Conservation (phyloP, 2,888 invertebrate genomes). For the Hylaea fasciaria region DNA sequence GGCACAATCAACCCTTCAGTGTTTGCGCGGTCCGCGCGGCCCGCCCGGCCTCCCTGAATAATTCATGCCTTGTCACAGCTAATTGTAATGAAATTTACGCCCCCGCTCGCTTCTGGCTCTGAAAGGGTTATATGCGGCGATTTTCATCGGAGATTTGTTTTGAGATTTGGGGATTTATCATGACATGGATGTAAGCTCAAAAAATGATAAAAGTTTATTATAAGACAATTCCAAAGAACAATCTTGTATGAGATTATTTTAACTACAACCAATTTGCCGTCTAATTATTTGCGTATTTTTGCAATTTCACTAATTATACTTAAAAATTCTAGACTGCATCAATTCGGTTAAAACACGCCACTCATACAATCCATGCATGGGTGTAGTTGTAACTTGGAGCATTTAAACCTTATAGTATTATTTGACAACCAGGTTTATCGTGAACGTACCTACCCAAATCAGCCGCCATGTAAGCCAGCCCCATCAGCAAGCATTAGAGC, state of each 20-base stretch:
- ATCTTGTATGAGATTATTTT: too few relatives aligned
- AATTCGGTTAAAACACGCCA: too few relatives aligned
- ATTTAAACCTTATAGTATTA: too few relatives aligned
- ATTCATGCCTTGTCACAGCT: constrained; percentile 78
- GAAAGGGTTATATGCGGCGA: constrained; percentile 36
- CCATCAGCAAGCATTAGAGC: constrained; percentile 60
- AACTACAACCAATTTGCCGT: too few relatives aligned
- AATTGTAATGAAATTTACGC: constrained; percentile 84
- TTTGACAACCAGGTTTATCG: too few relatives aligned
- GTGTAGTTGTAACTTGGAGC: too few relatives aligned
- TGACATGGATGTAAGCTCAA: background rate
- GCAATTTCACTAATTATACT: too few relatives aligned
- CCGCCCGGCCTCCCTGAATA: constrained; percentile 64
- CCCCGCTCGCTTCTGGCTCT: constrained; percentile 46
- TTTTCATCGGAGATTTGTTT: constrained; percentile 1
- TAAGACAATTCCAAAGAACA: too few relatives aligned
- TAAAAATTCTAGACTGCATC: too few relatives aligned
- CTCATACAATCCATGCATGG: too few relatives aligned
- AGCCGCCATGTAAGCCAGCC: constrained; percentile 62
- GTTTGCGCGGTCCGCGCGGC: constrained; percentile 70
- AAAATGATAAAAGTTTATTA: too few relatives aligned
- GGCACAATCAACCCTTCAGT: constrained; percentile 75
- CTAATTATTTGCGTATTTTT: too few relatives aligned
- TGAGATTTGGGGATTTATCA: background rate
- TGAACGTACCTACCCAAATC: constrained; percentile 4